Conservation (phyloP, 2,888 invertebrate species). For the Pteria penguin region DNA sequence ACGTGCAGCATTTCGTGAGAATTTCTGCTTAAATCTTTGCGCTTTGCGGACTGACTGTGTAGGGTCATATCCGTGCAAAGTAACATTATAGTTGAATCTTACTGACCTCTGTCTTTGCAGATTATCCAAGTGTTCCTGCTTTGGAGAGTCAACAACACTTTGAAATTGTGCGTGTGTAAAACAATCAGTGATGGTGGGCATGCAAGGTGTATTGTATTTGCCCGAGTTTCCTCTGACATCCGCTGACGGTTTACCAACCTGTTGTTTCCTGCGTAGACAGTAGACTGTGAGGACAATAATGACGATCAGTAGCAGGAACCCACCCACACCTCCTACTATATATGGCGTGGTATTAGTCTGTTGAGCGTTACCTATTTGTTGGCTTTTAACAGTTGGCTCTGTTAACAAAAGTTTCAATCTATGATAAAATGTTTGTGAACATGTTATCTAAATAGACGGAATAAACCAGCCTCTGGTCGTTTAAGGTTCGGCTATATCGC, state of each 20-base stretch:
- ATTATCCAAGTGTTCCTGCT: background rate
- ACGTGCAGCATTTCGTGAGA: no score
- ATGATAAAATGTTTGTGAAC: no score
- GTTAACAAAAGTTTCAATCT: no score
- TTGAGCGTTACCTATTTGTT: background rate
- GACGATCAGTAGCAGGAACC: slow-evolving; percentile 26
- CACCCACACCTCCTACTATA: slow-evolving; percentile 32
- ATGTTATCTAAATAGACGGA: no score
- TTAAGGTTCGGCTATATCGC: no score
- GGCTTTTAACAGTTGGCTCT: background rate
- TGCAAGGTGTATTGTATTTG: slow-evolving; percentile 14
- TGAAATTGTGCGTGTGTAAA: slow-evolving; percentile 22
- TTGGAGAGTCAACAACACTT: slow-evolving; percentile 21
- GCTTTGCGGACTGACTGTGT: slow-evolving; percentile 34
- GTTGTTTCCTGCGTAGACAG: slow-evolving; percentile 28
- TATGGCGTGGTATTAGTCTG: slow-evolving; percentile 27
- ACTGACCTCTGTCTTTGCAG: slow-evolving; percentile 30
- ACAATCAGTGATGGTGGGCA: slow-evolving; percentile 30
- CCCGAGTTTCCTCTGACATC: background rate
- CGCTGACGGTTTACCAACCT: slow-evolving; percentile 40
- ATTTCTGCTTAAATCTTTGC: slow-evolving; percentile 13
- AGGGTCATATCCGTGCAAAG: slow-evolving; percentile 48
- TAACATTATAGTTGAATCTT: slow-evolving; percentile 49
- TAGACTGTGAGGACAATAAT: slow-evolving; percentile 17
- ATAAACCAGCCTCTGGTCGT: no score